Conservation (phyloP, 2,888 invertebrate species). For the Tipula unca region DNA sequence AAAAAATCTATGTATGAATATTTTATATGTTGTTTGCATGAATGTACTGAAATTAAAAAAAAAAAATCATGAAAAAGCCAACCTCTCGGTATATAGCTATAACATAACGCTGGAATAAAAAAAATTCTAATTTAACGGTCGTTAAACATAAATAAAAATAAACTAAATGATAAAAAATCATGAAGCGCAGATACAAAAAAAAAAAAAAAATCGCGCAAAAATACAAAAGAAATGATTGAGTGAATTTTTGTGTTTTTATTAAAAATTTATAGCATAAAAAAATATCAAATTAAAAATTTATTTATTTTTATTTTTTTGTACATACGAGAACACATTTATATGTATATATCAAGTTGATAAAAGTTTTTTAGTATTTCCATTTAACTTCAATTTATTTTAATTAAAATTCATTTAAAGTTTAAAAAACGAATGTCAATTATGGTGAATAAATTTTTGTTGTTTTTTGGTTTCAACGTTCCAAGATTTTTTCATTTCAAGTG, state of each 20-base stretch:
- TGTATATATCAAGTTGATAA: neutral
- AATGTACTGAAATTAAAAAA: neutral
- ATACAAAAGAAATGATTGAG: neutral
- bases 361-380: neutral
- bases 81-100: neutral
- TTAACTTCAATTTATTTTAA: slow-evolving; percentile 8
- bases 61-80: neutral
- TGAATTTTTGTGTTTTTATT: neutral
- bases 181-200: neutral
- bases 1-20: too few relatives aligned
- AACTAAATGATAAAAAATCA: slow-evolving; percentile 14
- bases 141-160: neutral
- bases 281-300: slow-evolving; percentile 3
- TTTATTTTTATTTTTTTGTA: too few relatives aligned
- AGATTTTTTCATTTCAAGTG: too few relatives aligned
- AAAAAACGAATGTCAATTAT: neutral
- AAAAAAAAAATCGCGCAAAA: neutral
- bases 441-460: neutral
- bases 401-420: neutral
- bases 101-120: neutral
- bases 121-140: slow-evolving; percentile 9
- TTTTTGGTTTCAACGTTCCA: too few relatives aligned
- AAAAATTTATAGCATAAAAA: neutral
- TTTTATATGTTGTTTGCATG: too few relatives aligned
- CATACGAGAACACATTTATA: too few relatives aligned